These are phyloP conservation scores for Hedya salicella DNA, from an alignment of 2,888 invertebrate species.

Conservation along the genomic window DNA sequence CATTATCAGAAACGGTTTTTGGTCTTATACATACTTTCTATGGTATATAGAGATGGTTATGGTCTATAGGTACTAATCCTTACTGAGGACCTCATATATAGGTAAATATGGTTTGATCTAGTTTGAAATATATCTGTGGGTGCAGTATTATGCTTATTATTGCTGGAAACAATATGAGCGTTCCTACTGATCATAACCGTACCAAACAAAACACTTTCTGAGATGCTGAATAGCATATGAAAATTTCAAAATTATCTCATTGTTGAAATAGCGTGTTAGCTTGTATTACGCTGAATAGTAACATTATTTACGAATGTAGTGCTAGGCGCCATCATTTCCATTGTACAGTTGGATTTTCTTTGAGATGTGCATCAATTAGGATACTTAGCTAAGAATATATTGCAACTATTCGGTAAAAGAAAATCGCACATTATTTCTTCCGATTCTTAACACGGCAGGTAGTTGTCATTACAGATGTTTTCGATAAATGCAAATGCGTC, in stretches of 20 bases:
- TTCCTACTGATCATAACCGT: no score
- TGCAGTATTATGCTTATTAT: not conserved
- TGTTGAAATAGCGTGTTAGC: constrained; percentile 20
- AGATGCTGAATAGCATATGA: constrained; percentile 7
- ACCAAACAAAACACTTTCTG: constrained; percentile 10
- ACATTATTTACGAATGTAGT: not conserved
- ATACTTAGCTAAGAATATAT: not conserved
- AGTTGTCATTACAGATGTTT: no score
- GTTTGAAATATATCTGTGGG: not conserved
- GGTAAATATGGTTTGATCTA: not conserved
- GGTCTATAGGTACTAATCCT: not conserved
- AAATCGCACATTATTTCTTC: not conserved
- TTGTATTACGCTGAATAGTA: not conserved
- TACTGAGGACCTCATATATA: no score
- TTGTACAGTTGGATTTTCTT: constrained; percentile 6
- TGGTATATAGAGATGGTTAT: not conserved
- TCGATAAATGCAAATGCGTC: no score
- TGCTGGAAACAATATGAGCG: no score
- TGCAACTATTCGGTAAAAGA: no score
- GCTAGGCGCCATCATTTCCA: not conserved
- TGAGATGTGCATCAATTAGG: constrained; percentile 14
- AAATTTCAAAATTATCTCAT: constrained; percentile 16
- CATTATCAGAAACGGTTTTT: constrained; percentile 18
- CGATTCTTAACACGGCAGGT: not conserved
- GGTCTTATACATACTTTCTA: not conserved